phyloP scores from a whole-genome alignment of 2,113 vertebrate genomes.

The Cariama cristata region DNA sequence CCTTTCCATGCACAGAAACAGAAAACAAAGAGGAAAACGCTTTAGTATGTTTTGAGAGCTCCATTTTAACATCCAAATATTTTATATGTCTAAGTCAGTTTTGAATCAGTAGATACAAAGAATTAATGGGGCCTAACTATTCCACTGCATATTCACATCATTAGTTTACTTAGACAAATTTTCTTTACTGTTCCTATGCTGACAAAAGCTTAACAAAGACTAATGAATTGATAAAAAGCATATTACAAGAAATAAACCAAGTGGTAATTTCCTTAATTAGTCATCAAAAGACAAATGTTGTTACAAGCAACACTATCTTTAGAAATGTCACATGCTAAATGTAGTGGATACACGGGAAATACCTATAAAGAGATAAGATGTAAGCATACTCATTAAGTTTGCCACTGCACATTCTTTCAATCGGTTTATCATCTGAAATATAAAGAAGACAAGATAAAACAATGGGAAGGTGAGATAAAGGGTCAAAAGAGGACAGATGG shows the following conservation, averaged over 20 bases:
- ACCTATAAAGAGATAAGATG: neutral
- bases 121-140: conserved; percentile 10
- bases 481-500: neutral
- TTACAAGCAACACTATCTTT: neutral
- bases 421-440: neutral
- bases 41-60: neutral
- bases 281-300: neutral
- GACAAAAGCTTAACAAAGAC: neutral
- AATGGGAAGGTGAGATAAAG: neutral
- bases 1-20: neutral
- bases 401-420: neutral
- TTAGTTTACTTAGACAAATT: neutral
- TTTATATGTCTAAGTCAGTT: neutral
- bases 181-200: neutral
- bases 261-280: neutral
- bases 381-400: neutral
- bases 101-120: neutral
- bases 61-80: neutral
- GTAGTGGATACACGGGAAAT: neutral
- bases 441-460: neutral
- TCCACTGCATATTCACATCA: neutral
- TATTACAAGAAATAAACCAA: neutral
- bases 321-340: neutral
- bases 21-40: neutral
- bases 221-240: neutral